Percentiles rank a stretch among this genome's conserved stretches.
phyloP scores from a whole-genome alignment of 2,888 invertebrate genomes.

The Lepeophtheirus nordmannii region DNA sequence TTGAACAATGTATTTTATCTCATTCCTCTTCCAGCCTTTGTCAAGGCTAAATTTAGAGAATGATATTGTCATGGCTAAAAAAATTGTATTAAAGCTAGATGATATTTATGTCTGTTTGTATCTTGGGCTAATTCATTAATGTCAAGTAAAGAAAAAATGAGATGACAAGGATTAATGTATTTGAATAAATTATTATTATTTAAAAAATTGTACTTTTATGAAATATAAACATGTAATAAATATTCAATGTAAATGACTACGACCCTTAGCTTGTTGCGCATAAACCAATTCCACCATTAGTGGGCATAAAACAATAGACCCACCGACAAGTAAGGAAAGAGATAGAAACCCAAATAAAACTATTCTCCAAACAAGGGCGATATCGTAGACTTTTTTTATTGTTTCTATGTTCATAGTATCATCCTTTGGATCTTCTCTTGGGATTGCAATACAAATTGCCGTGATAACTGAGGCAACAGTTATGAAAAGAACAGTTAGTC shows the following conservation, averaged over 20 bases:
- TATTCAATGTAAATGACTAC: no score
- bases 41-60: slow-evolving; percentile 73
- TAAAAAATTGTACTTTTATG: no score
- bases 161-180: slow-evolving; percentile 1
- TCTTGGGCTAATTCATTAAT: not conserved
- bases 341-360: not conserved
- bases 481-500: not conserved
- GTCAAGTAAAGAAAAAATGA: not conserved
- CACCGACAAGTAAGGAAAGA: not conserved
- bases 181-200: not conserved
- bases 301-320: no score
- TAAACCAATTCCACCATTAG: no score
- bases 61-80: slow-evolving; percentile 33
- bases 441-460: slow-evolving; percentile 5
- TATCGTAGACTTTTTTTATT: not conserved
- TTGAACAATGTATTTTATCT: slow-evolving; percentile 70
- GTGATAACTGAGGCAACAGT: not conserved
- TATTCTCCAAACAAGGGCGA: not conserved
- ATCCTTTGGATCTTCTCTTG: not conserved
- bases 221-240: no score
- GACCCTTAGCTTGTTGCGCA: no score
- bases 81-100: no score
- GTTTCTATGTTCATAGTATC: not conserved
- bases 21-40: slow-evolving; percentile 63
- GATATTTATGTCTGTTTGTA: not conserved